A percentile compares a stretch with the other conserved stretches of the same genome.
Conservation (phyloP, 1,140 invertebrate genomes). For the Heterodera schachtii region DNA sequence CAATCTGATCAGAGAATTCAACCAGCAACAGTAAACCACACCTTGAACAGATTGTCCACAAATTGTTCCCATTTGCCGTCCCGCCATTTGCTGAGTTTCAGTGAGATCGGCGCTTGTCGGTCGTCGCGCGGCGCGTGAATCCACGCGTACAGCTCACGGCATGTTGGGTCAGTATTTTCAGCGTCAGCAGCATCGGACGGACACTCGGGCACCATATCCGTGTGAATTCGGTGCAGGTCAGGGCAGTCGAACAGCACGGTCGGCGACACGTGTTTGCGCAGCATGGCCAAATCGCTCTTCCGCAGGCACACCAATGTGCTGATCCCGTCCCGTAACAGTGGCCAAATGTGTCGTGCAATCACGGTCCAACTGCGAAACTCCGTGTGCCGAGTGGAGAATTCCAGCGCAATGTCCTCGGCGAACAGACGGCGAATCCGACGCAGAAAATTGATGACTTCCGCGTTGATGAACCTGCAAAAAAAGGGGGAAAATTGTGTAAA, state of each 20-base stretch:
- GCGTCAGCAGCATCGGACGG: too few relatives aligned
- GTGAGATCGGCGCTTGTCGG: background rate
- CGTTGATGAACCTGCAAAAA: background rate
- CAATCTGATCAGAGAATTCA: too few relatives aligned
- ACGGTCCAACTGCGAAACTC: background rate
- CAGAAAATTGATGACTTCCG: background rate
- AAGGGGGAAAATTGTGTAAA: background rate
- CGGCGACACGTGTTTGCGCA: background rate
- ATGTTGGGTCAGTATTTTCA: background rate
- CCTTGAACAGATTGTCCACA: too few relatives aligned
- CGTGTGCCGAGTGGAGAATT: background rate
- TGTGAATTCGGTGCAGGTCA: background rate
- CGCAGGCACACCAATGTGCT: background rate
- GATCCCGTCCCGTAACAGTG: background rate
- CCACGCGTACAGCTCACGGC: background rate
- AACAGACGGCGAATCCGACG: background rate
- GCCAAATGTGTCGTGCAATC: background rate
- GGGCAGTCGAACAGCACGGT: background rate
- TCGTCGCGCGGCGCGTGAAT: background rate
- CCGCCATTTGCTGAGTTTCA: background rate
- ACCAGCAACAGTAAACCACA: too few relatives aligned
- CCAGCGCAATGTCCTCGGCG: background rate
- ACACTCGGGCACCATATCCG: too few relatives aligned
- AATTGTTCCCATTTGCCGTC: background rate
- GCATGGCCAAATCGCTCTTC: background rate